Conservation (phyloP, 2,888 invertebrate genomes). For the Osedax frankpressi region DNA sequence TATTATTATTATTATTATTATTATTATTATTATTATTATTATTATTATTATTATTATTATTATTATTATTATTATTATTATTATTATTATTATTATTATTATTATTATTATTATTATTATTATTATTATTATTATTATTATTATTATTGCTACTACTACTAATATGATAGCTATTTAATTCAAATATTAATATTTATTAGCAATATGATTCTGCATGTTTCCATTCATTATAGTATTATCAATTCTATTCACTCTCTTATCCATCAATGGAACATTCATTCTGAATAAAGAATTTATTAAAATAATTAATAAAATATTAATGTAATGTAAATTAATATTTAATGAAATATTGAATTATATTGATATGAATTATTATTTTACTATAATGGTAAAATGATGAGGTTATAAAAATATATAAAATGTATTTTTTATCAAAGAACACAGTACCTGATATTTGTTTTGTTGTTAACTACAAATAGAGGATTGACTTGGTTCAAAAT, state of each 20-base stretch:
- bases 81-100: neutral
- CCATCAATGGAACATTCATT: neutral
- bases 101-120: neutral
- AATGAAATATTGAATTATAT: too few species aligned
- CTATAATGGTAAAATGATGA: neutral
- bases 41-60: neutral
- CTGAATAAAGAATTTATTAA: neutral
- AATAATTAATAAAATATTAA: too few species aligned
- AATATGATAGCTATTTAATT: neutral
- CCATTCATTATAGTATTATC: too few species aligned
- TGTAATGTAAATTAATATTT: too few species aligned
- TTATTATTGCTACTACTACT: neutral
- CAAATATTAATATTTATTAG: too few species aligned
- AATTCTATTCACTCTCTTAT: neutral
- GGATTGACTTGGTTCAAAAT: slow-evolving; percentile 45
- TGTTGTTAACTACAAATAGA: slow-evolving; percentile 44
- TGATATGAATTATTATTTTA: neutral
- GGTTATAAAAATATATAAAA: neutral
- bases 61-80: neutral
- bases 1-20: neutral
- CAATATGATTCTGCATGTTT: too few species aligned
- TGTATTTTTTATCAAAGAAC: too few species aligned
- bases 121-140: neutral
- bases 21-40: neutral
- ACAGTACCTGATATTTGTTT: slow-evolving; percentile 40